phyloP scores from a whole-genome alignment of 2,888 invertebrate species.

The Gisinianus flammeolus region DNA sequence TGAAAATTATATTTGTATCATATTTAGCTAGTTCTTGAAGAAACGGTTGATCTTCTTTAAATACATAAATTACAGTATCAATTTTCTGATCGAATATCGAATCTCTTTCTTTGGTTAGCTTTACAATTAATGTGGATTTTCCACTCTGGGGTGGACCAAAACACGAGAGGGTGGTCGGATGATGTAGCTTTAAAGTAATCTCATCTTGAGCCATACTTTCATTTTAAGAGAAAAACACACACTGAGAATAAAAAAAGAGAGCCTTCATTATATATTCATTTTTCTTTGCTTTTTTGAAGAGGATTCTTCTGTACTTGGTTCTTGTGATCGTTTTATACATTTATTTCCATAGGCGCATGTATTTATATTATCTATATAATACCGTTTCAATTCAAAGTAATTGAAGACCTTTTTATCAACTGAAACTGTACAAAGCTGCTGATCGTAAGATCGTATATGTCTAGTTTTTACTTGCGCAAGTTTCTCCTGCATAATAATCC shows the following conservation, averaged over 20 bases:
- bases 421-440: neutral
- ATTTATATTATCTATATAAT: neutral
- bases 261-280: no score
- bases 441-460: neutral
- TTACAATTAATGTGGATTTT: neutral
- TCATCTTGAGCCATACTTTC: no score
- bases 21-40: neutral
- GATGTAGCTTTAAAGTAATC: no score
- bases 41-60: neutral
- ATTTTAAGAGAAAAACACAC: no score
- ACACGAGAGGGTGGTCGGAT: neutral
- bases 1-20: neutral
- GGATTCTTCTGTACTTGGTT: neutral
- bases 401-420: neutral
- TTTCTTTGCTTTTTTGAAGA: no score
- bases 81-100: neutral
- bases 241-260: no score
- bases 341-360: neutral
- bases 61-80: neutral
- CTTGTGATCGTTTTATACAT: no score
- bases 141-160: neutral
- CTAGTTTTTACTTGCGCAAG: neutral
- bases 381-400: neutral
- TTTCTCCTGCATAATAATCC: neutral
- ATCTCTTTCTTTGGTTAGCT: neutral